Conservation (phyloP, 2,888 invertebrate genomes). For the Caenorhabditis sp. region DNA sequence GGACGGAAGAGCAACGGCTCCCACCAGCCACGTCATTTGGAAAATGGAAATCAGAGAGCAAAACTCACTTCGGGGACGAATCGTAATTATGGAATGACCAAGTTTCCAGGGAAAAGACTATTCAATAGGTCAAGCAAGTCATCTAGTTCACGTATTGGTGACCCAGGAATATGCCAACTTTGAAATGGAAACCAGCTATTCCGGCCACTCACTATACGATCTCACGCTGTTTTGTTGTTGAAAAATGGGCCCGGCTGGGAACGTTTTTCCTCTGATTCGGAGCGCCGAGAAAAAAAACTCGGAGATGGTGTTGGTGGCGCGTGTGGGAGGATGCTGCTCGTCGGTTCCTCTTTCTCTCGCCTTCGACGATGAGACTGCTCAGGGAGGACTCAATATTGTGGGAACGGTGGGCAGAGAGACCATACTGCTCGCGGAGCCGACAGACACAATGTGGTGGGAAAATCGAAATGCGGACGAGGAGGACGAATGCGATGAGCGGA, state of each 20-base stretch:
- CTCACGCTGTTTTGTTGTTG: conserved; percentile 11
- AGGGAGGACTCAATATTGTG: conserved; percentile 62
- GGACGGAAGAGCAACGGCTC: not conserved
- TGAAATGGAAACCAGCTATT: no score
- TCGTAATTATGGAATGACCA: not conserved
- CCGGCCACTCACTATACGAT: conserved; percentile 8
- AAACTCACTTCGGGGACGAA: not conserved
- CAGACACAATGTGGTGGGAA: conserved; percentile 63
- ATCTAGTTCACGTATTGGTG: no score
- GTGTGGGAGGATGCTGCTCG: conserved; percentile 18
- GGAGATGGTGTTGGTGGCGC: conserved; percentile 25
- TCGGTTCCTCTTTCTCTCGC: conserved; percentile 6
- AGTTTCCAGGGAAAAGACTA: no score
- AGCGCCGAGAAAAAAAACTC: no score
- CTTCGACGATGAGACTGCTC: conserved; percentile 55
- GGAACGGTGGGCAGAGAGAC: conserved; percentile 53
- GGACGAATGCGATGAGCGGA: conserved; percentile 18
- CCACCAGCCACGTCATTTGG: no score
- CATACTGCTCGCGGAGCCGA: conserved; percentile 22
- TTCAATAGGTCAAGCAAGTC: no score
- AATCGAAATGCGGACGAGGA: conserved; percentile 47
- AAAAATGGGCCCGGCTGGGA: conserved; percentile 3
- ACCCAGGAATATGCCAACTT: no score
- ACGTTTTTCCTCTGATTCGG: conserved; percentile 12
- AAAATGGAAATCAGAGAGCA: not conserved